Base-by-base conservation (phyloP, 1,140 invertebrate species). In the Lepidostoma basale region DNA sequence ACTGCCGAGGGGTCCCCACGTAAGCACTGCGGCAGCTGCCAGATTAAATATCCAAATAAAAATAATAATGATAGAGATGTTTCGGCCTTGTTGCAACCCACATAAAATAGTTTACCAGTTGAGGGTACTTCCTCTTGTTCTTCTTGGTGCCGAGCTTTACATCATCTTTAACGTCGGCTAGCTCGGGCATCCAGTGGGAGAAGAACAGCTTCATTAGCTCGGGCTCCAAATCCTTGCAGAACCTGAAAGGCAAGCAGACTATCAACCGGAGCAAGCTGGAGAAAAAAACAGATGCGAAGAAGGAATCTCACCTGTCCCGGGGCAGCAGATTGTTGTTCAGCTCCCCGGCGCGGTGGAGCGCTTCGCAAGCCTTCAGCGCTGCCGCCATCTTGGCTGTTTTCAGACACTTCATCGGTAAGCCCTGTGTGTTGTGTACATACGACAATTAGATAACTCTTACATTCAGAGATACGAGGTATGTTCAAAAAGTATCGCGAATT, bases 281-380 rank as follows among this genome's bases (percentile, higher is more conserved):
- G 8, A 33, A 5, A 6, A 6, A 33, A 33, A 12, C 5, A 33
- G 30, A 33, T 5, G 12, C 74, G 5, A 33, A 33, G 6, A 33
- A 33, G 23, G 2, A 25, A 20, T 16, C 79, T 6, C 87, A 89
- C 76, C 87, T 88, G 18, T 88, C 88, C 67, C 85, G 79, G 3
- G 93, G 94, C 40, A 92, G 77, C 33, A 99, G 81, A 75, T 88
- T 75, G 74, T 97, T 83, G 79, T 89, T 86, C 1, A 99, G 78
- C 83, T 98, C 96, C 0, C 89, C 89, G 12, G 80, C 71, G 52
- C 86, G 26, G 75, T 96, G 88, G 70, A 98, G 80, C 71, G 81
- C 76, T 65, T 87, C 85, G 76, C 93, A 95, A 0, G 87, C 86
- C 68, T 90, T 87, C 20, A 96, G 82, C 0, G 94, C 95, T 0